Evolutionary conservation across 2,113 vertebrate species (phyloP).

Genomic region (Aleadryas rufinucha): DNA sequence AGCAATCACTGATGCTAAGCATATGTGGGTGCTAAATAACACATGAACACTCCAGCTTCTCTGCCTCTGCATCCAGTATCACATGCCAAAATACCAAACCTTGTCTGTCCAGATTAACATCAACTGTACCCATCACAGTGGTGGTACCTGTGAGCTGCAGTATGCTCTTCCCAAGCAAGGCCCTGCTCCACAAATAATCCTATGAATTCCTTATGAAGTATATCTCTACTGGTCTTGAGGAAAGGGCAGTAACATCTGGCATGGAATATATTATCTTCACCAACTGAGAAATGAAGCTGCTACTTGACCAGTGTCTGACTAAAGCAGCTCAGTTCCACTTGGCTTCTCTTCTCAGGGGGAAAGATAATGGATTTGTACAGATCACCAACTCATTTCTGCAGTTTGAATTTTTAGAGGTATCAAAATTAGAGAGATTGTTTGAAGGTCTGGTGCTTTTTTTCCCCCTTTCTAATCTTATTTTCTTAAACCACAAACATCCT

Average conservation of each 20-base stretch:
- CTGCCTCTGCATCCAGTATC: background rate
- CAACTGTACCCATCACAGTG: background rate
- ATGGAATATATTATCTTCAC: conserved; percentile 31
- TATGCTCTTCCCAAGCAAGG: background rate
- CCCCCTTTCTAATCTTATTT: conserved; percentile 19
- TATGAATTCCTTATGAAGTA: background rate
- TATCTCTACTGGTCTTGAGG: background rate
- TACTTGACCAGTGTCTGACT: conserved; percentile 9
- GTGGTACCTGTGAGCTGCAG: background rate
- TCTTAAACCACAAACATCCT: conserved; percentile 8
- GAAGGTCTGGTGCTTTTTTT: background rate
- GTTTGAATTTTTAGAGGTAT: conserved; percentile 27
- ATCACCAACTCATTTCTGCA: conserved; percentile 60
- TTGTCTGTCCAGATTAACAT: background rate
- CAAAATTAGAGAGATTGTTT: conserved; percentile 19
- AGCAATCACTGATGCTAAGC: background rate
- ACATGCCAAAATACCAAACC: background rate
- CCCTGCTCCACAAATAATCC: background rate
- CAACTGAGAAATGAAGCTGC: conserved; percentile 40
- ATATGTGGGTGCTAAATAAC: conserved; percentile 2
- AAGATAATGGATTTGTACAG: conserved; percentile 73
- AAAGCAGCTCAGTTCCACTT: conserved; percentile 57
- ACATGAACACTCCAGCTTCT: background rate
- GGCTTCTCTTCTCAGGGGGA: conserved; percentile 63
- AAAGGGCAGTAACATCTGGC: background rate